Conservation (phyloP, 2,888 invertebrate species). For the Callosobruchus maculatus region DNA sequence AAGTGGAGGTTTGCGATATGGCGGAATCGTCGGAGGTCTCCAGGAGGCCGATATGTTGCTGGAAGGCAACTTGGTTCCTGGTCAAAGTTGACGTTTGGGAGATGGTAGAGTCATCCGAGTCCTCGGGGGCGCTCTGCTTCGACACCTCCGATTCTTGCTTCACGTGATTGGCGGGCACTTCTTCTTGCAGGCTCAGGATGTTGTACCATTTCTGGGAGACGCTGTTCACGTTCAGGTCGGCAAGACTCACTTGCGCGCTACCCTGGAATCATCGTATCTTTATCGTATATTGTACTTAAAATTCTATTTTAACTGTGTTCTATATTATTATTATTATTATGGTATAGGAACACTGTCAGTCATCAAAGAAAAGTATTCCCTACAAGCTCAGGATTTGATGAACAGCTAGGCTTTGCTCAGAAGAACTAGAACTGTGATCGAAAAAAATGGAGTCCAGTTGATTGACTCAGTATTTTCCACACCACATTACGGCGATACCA, state of each 20-base stretch:
- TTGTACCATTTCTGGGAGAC: constrained; percentile 92
- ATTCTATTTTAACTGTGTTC: no score
- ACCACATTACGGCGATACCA: no score
- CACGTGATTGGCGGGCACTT: constrained; percentile 36
- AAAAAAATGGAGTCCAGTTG: no score
- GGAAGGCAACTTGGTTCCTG: constrained; percentile 64
- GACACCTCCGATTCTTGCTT: constrained; percentile 56
- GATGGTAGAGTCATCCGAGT: constrained; percentile 94
- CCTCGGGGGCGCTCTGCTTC: constrained; percentile 60
- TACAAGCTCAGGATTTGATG: no score
- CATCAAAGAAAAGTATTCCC: no score
- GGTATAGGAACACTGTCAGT: no score
- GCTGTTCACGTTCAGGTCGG: constrained; percentile 84
- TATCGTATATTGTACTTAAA: no score
- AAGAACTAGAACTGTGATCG: no score
- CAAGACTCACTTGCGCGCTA: constrained; percentile 91
- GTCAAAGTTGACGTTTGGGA: constrained; percentile 89
- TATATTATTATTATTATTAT: no score
- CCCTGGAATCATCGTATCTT: constrained; percentile 59
- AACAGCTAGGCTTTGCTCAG: no score
- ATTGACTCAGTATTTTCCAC: no score
- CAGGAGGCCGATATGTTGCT: constrained; percentile 56
- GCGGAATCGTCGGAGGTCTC: constrained; percentile 97
- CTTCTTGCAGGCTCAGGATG: constrained; percentile 71
- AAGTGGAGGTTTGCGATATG: constrained; percentile 92